Evolutionary conservation across 2,888 invertebrate genomes (phyloP), one percentile per base, ranked within the genome.

Genomic region (Erpobdella octoculata): DNA sequence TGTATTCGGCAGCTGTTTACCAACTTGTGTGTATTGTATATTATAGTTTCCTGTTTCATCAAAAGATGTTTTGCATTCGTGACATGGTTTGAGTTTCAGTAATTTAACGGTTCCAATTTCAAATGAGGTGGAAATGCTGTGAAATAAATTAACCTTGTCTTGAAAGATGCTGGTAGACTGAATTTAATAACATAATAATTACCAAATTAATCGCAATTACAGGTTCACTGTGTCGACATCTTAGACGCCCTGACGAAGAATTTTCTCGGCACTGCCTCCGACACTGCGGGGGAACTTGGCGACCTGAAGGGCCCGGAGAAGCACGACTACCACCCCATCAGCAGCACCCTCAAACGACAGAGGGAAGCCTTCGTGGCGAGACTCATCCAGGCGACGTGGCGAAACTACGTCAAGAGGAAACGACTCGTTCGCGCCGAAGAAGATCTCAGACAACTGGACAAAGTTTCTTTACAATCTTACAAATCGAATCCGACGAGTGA

Each of bases 151-250:
- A n/a, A n/a, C n/a, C n/a, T n/a, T n/a, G n/a, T n/a, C n/a, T n/a
- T n/a, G n/a, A n/a, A n/a, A n/a, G n/a, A n/a, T n/a, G n/a, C n/a
- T n/a, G n/a, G n/a, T n/a, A n/a, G n/a, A n/a, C n/a, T n/a, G n/a
- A n/a, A n/a, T n/a, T n/a, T n/a, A n/a, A n/a, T n/a, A n/a, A n/a
- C n/a, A n/a, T n/a, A n/a, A n/a, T n/a, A n/a, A n/a, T n/a, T n/a
- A n/a, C n/a, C n/a, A n/a, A n/a, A n/a, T n/a, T n/a, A n/a, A n/a
- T n/a, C n/a, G n/a, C n/a, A n/a, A n/a, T n/a, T n/a, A n/a, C 88
- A 91, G 86, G 93, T 95, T 89, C 95, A 92, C 87, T 97, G 96
- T 86, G 93, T 95, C 83, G 96, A 97, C 86, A 95, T 97, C 81
- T 87, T 97, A 82, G 96, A 97, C 86, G 94, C 95, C n/a, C 88